These are phyloP conservation scores for Actinopyga echinites DNA, from an alignment of 53 echinoderm and acorn worm species.

Conservation along the genomic window DNA sequence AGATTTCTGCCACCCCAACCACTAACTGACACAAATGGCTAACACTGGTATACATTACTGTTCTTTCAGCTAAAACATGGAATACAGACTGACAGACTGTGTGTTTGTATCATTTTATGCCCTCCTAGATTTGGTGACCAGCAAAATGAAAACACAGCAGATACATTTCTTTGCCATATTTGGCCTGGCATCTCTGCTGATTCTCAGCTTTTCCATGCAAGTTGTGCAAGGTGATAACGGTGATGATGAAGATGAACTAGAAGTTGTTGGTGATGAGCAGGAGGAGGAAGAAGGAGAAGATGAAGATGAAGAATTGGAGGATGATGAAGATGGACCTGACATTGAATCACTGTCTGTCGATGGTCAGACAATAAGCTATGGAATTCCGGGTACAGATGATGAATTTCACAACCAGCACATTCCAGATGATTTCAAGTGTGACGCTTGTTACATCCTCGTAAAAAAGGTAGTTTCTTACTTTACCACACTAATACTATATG, in stretches of 20 bases:
- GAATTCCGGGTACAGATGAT: slow-evolving; percentile 80
- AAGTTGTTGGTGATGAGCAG: background rate
- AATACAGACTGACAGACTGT: no score
- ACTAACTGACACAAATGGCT: no score
- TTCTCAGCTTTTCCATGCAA: background rate
- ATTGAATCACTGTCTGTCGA: background rate
- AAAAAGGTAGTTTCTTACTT: slow-evolving; percentile 64
- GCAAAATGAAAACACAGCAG: no score
- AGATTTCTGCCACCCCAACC: no score
- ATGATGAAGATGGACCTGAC: slow-evolving; percentile 20
- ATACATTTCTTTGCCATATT: background rate
- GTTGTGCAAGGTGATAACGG: slow-evolving; percentile 3
- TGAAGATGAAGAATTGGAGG: slow-evolving; percentile 37
- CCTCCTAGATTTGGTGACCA: no score
- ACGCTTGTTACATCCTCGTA: slow-evolving; percentile 82
- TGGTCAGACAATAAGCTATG: slow-evolving; percentile 50
- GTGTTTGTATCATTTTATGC: no score
- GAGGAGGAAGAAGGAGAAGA: background rate
- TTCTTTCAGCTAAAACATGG: no score
- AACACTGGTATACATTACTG: no score
- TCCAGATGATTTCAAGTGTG: slow-evolving; percentile 79
- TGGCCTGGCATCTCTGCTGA: background rate
- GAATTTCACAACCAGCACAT: slow-evolving; percentile 80
- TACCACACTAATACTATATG: no score
- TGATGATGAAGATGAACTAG: slow-evolving; percentile 11